Base-by-base conservation (phyloP, 1,140 invertebrate genomes). In the Hycleus phaleratus region DNA sequence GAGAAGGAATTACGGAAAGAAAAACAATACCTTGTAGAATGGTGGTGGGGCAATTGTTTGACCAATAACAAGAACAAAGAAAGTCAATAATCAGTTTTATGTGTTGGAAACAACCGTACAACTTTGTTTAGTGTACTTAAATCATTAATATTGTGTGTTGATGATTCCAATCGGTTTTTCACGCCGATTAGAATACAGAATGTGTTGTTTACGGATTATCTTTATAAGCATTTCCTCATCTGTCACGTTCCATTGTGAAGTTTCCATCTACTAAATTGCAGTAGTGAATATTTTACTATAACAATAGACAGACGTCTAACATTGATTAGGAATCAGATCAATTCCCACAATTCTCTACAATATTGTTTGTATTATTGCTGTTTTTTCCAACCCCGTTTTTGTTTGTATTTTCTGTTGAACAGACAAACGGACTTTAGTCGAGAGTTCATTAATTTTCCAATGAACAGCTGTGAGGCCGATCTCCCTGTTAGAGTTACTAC, bases 391-490 rank as follows among this genome's bases (percentile, higher is more conserved):
- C 18, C 18, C 2, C 18, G 18, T 18, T 18, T 4, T 32, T 32
- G 32, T 32, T 32, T 32, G 32, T 32, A 32, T 32, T 7, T 56
- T 39, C 43, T 38, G 42, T 47, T 56, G 54, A 45, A 56, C 54
- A 57, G 54, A 51, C 53, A 56, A 61, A 61, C 59, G 51, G 48
- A 56, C 44, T 56, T 49, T 40, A 40, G 38, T 44, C 43, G 49
- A 51, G 49, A 61, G 53, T 61, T 61, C 59, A 61, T 61, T 61
- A 61, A 61, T 61, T 61, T 57, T 46, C 53, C 54, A 61, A 56
- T 52, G 59, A 61, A 61, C 59, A 61, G 59, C 53, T 61, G 59
- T 61, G 53, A 56, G 48, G 50, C 38, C 46, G 58, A 45, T 38
- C 48, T 44, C 50, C 40, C 26, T 50, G 47, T 46, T 48, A 26